Evolutionary conservation across 2,797 vertebrate species (phyloP), one percentile per base, ranked within the genome.

Genomic region (Adrianichthys oophorus): DNA sequence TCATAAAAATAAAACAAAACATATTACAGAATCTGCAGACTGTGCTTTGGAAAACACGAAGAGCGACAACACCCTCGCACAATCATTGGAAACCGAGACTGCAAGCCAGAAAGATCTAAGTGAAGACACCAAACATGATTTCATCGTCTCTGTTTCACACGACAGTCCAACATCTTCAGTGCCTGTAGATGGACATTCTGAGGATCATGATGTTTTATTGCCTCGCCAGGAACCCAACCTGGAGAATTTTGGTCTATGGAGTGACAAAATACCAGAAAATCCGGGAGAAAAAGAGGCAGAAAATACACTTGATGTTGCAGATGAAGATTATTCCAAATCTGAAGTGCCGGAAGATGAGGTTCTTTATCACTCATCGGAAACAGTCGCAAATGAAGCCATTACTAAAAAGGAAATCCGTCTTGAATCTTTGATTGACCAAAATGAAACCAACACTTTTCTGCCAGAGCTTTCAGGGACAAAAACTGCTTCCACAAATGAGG

Each of bases 371-470:
- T 18, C 24, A 43, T 51, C 23, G 43, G 41, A 59, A 29, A 16
- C 17, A 21, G 48, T 24, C 12, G 21, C 12, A 51, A 5, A 53
- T 43, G 24, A 69, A 41, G n/a, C 41, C 14, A 23, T 26, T 26
- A 26, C 5, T 7, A 26, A 5, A 26, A 26, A 37, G 48, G 50
- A 29, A 50, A 61, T 29, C 41, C 1, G 4, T 23, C 46, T 51
- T 15, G 16, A 19, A 7, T 4, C 15, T 24, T 42, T 41, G 23
- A 37, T 13, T 13, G 51, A 26, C 12, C 47, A 60, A 42, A 21
- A 14, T 56, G 49, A 72, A 51, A 52, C 26, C 32, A 46, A 41
- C n/a, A 37, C 4, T 24, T 29, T 23, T 14, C 47, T 51, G 16
- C 26, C 23, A 32, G 21, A 63, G 18, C 16, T 55, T 19, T 48